A percentile compares a stretch with the other conserved stretches of the same genome.
Evolutionary conservation across 1,140 invertebrate genomes (phyloP).

Genomic region (Caenorhabditis remanei): DNA sequence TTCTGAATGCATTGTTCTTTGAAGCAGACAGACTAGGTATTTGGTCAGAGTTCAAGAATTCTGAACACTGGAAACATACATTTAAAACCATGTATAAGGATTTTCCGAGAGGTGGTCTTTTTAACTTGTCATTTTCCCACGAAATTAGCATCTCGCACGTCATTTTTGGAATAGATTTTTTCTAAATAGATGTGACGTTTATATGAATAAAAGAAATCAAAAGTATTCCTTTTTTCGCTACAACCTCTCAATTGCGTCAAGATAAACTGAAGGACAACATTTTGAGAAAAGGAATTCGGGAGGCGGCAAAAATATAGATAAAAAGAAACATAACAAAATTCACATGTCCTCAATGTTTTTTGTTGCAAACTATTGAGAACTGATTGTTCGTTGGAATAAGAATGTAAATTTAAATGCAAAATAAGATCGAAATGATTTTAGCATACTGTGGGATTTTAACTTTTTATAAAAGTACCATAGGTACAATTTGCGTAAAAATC

Average conservation of each 20-base stretch:
- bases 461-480: too few relatives aligned
- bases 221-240: neutral
- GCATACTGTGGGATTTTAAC: too few relatives aligned
- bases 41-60: neutral
- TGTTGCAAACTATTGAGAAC: neutral
- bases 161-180: neutral
- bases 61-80: neutral
- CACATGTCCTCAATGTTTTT: neutral
- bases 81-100: neutral
- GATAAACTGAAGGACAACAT: neutral
- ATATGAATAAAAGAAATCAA: neutral
- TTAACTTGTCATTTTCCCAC: constrained; percentile 13
- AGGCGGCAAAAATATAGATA: neutral
- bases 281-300: too few relatives aligned
- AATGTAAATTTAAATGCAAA: neutral
- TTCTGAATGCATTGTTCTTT: constrained; percentile 25
- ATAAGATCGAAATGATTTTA: too few relatives aligned
- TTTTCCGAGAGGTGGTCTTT: neutral
- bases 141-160: neutral
- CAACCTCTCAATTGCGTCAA: neutral
- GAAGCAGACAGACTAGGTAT: neutral
- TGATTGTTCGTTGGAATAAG: neutral
- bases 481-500: too few relatives aligned
- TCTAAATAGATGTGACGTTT: neutral
- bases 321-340: constrained; percentile 12